Evolutionary conservation across 2,113 vertebrate species (phyloP), one percentile per base, ranked within the genome.

Genomic region (Hippocampus zosterae): DNA sequence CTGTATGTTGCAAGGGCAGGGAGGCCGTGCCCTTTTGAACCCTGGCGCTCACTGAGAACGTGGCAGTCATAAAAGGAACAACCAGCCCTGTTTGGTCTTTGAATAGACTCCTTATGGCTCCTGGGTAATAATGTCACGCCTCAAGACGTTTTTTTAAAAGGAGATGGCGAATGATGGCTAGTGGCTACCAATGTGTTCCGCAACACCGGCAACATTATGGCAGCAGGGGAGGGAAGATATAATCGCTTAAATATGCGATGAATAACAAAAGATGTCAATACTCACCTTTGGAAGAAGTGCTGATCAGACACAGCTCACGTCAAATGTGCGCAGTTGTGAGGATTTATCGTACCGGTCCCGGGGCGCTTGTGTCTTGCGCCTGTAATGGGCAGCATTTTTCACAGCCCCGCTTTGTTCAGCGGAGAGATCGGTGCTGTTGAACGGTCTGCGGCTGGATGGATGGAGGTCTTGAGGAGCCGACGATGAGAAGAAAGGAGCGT

Each of bases 1-100:
- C 72, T 67, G 81, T 16, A 67, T 73, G 79, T 71, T 13, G 71
- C 2, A 79, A 88, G 89, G 89, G 90, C 88, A 88, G 75, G 4
- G 74, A 87, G 91, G 91, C 78, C 87, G 55, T 90, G 91, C 76
- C 91, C 92, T 92, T 91, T 92, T 92, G 92, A 93, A 92, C 92
- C 79, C 75, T 65, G 75, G 70, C 25, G 82, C 76, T 84, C 74
- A 84, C 81, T 25, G 84, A 76, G 86, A 88, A 84, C 64, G 78
- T 81, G 87, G 80, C 80, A 55, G 84, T 84, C 87, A 85, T 93
- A 90, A 93, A 91, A 89, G 79, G 86, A 82, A 82, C 82, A 82
- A 68, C 77, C 65, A 61, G 78, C 73, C 84, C 81, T 88, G 88
- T 91, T 91, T 90, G 88, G 87, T 82, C 87, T 88, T 82, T 90